Percentiles rank a stretch among this genome's conserved stretches.
Conservation (phyloP, 1,140 invertebrate genomes). For the Nomia melanderi region DNA sequence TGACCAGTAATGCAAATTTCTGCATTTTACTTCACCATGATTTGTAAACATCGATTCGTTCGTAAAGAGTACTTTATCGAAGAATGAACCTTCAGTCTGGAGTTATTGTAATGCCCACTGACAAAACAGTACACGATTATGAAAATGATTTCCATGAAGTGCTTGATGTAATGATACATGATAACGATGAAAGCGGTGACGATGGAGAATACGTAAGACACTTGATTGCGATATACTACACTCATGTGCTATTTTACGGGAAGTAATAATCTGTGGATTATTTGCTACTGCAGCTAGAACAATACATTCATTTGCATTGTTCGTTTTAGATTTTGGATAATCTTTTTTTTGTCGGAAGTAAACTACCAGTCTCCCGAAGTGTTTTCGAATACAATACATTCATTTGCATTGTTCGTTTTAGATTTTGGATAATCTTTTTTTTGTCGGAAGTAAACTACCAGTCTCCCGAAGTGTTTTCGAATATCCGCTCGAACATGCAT, state of each 20-base stretch:
- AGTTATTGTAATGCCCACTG: conserved; percentile 1
- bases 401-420: conserved; percentile 8
- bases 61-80: not conserved
- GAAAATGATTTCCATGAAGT: conserved; percentile 11
- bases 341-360: not conserved
- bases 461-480: not conserved
- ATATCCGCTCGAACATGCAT: not conserved
- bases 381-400: not conserved
- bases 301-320: not conserved
- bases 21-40: conserved; percentile 43
- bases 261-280: conserved; percentile 7
- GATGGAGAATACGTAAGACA: conserved; percentile 1
- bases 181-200: not conserved
- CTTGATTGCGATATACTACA: too few relatives aligned
- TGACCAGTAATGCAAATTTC: conserved; percentile 57
- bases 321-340: conserved; percentile 1
- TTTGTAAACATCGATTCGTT: conserved; percentile 58
- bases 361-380: not conserved
- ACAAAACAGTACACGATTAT: conserved; percentile 12
- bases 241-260: not conserved
- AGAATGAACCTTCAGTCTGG: not conserved
- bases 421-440: not conserved
- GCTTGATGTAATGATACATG: conserved; percentile 7
- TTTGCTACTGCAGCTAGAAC: conserved; percentile 8
- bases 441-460: not conserved